phyloP scores from a whole-genome alignment of 1,140 invertebrate species.

The Telenomus remus region DNA sequence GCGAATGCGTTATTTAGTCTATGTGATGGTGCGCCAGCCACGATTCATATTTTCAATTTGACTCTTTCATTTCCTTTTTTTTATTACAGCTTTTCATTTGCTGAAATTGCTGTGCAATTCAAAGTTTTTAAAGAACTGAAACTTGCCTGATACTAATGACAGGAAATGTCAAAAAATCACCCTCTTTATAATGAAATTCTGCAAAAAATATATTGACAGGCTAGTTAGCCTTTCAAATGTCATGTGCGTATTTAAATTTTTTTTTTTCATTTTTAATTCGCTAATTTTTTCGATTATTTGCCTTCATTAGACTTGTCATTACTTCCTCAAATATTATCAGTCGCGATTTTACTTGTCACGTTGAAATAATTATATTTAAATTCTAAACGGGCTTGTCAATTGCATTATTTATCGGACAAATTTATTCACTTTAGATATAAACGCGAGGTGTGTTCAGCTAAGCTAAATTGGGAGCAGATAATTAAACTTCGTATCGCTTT shows the following conservation, averaged over 20 bases:
- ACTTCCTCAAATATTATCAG: neutral
- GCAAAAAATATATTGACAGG: too few species aligned
- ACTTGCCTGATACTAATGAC: too few species aligned
- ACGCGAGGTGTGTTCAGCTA: constrained; percentile 18
- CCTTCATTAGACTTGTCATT: too few species aligned
- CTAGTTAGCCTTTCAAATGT: constrained; percentile 23
- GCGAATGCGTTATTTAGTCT: constrained; percentile 15
- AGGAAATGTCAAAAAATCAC: too few species aligned
- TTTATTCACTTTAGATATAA: constrained; percentile 48
- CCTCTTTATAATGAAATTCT: too few species aligned
- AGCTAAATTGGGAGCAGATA: constrained; percentile 32
- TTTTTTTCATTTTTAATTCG: too few species aligned
- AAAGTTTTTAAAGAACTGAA: too few species aligned
- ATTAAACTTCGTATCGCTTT: constrained; percentile 40
- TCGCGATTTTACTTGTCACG: neutral
- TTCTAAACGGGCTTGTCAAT: constrained; percentile 37
- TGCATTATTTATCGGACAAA: constrained; percentile 48
- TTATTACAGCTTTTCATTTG: neutral
- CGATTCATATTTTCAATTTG: neutral
- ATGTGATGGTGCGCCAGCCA: neutral
- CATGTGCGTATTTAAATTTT: neutral
- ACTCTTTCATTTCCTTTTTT: neutral
- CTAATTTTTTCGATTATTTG: too few species aligned
- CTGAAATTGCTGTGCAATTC: too few species aligned
- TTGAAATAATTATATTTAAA: constrained; percentile 32